phyloP scores from a whole-genome alignment of 1,140 invertebrate species.

The Caenorhabditis tropicalis region DNA sequence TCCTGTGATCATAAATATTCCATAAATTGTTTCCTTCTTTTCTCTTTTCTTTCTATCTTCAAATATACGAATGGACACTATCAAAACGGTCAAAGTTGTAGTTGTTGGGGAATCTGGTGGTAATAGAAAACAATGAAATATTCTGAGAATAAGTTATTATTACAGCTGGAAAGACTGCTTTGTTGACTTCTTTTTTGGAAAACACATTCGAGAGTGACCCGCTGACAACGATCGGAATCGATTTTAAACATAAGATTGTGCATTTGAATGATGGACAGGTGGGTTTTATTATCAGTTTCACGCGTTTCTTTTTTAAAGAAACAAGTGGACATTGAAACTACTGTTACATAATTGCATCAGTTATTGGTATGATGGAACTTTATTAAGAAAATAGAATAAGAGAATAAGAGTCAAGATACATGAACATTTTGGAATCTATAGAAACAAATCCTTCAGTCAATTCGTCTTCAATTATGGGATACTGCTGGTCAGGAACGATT shows the following conservation, averaged over 20 bases:
- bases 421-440: too few relatives aligned
- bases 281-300: slow-evolving; percentile 9
- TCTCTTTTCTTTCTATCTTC: not conserved
- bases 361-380: too few relatives aligned
- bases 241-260: slow-evolving; percentile 49
- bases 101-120: slow-evolving; percentile 54
- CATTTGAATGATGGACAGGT: slow-evolving; percentile 43
- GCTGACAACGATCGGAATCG: slow-evolving; percentile 54
- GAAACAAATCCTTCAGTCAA: slow-evolving; percentile 42
- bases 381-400: too few relatives aligned
- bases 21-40: not conserved
- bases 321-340: too few relatives aligned
- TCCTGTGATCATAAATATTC: slow-evolving; percentile 3
- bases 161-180: slow-evolving; percentile 53
- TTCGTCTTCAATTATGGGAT: slow-evolving; percentile 51
- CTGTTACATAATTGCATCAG: too few relatives aligned
- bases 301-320: not conserved
- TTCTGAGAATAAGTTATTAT: not conserved
- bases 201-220: slow-evolving; percentile 46
- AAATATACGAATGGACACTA: not conserved
- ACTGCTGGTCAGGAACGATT: slow-evolving; percentile 54
- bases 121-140: not conserved
- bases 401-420: too few relatives aligned
- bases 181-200: slow-evolving; percentile 25
- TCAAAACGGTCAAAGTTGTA: slow-evolving; percentile 52